Evolutionary conservation across 2,888 invertebrate genomes (phyloP).

Genomic region (Catocala sponsa): DNA sequence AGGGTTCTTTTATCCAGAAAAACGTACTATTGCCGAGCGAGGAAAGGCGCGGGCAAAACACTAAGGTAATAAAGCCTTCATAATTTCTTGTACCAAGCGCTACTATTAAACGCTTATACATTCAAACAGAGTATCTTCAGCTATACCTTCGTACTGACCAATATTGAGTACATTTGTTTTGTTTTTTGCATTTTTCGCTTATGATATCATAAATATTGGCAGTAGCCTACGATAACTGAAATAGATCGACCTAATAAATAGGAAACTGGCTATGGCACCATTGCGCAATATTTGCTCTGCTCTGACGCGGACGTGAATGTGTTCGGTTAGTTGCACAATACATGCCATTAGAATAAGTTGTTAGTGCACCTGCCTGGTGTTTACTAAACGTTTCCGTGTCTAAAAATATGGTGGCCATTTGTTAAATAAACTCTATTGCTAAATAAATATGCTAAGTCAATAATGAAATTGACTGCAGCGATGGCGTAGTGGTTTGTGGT

Average conservation of each 20-base stretch:
- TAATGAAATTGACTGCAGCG: not conserved
- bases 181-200: slow-evolving; percentile 35
- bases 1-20: too few relatives aligned
- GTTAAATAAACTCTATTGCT: slow-evolving; percentile 7
- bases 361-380: slow-evolving; percentile 46
- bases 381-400: slow-evolving; percentile 44
- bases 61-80: too few relatives aligned
- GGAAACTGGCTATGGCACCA: slow-evolving; percentile 65
- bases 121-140: too few relatives aligned
- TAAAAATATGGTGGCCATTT: slow-evolving; percentile 23
- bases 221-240: slow-evolving; percentile 70
- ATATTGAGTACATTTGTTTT: not conserved
- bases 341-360: slow-evolving; percentile 55
- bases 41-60: too few relatives aligned
- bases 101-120: too few relatives aligned
- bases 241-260: slow-evolving; percentile 84
- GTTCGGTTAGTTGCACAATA: slow-evolving; percentile 69
- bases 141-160: too few relatives aligned
- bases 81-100: too few relatives aligned
- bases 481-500: too few relatives aligned
- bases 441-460: slow-evolving; percentile 2
- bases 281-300: slow-evolving; percentile 66
- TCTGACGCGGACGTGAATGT: slow-evolving; percentile 67
- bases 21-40: too few relatives aligned
- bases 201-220: slow-evolving; percentile 69